phyloP scores from a whole-genome alignment of 2,797 vertebrate genomes.

The Tiaroga cobitis region DNA sequence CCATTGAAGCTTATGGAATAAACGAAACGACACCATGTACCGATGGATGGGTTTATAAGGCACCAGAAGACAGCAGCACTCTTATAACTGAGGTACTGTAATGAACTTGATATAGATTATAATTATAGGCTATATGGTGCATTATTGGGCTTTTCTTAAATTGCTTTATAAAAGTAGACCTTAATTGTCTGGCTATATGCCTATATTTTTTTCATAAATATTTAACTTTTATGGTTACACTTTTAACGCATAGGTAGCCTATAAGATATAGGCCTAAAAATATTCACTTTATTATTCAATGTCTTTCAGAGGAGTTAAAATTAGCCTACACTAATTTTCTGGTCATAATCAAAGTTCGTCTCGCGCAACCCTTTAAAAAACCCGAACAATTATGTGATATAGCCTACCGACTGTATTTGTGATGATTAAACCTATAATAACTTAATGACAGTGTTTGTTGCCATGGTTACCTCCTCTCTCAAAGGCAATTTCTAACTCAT shows the following conservation, averaged over 20 bases:
- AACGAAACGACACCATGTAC: slow-evolving; percentile 78
- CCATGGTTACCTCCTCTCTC: not conserved
- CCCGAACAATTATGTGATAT: not conserved
- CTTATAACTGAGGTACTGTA: slow-evolving; percentile 72
- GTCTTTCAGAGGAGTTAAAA: not conserved
- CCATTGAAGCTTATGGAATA: slow-evolving; percentile 76
- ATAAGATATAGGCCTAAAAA: too few species aligned
- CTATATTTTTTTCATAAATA: not conserved
- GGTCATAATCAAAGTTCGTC: not conserved
- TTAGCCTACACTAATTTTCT: not conserved
- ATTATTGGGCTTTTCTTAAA: not conserved
- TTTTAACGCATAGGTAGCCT: not conserved
- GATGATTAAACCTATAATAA: not conserved
- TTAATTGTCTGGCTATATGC: not conserved
- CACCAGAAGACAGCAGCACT: slow-evolving; percentile 64
- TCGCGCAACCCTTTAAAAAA: not conserved
- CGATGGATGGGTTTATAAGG: slow-evolving; percentile 79
- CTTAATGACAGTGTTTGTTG: not conserved
- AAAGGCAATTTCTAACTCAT: not conserved
- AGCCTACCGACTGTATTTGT: not conserved
- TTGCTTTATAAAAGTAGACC: not conserved
- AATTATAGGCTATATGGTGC: not conserved
- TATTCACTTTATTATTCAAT: not conserved
- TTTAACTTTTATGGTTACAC: not conserved
- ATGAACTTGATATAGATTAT: not conserved